phyloP scores from a whole-genome alignment of 2,888 invertebrate species.

The Thereva unica region DNA sequence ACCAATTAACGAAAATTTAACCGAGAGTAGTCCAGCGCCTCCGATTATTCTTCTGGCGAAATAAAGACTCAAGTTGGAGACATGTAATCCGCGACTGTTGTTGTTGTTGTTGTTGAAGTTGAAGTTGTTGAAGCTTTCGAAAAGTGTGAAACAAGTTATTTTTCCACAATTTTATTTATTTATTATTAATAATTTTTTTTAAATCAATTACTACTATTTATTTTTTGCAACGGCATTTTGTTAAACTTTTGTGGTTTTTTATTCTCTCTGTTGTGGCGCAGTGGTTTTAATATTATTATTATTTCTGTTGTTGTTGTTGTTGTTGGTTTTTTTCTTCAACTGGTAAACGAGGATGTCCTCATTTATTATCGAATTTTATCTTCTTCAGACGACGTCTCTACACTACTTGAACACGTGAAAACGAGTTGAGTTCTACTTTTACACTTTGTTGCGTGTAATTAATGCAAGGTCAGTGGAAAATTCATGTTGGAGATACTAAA shows the following conservation, averaged over 20 bases:
- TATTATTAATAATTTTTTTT: too few species aligned
- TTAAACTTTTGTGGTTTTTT: constrained; percentile 14
- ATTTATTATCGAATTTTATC: constrained; percentile 32
- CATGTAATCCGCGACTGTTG: too few species aligned
- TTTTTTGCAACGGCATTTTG: constrained; percentile 3
- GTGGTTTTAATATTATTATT: constrained; percentile 5
- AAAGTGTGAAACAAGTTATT: constrained; percentile 31
- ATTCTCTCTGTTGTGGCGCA: constrained; percentile 11
- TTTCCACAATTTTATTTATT: background rate
- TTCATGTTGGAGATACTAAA: constrained; percentile 1
- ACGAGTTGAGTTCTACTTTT: constrained; percentile 33
- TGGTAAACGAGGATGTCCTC: constrained; percentile 27
- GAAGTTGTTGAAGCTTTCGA: constrained; percentile 9
- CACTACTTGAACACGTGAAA: constrained; percentile 21
- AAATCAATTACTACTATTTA: too few species aligned
- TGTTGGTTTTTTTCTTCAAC: too few species aligned
- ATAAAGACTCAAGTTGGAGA: too few species aligned
- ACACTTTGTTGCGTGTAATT: constrained; percentile 22
- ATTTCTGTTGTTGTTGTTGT: too few species aligned
- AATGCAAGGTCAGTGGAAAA: constrained; percentile 21
- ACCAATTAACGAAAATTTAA: too few species aligned
- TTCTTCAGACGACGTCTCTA: background rate
- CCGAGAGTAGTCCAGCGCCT: too few species aligned
- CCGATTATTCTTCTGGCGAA: too few species aligned
- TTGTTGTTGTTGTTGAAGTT: too few species aligned